Evolutionary conservation across 2,113 vertebrate genomes (phyloP).

Genomic region (Otus sunia): DNA sequence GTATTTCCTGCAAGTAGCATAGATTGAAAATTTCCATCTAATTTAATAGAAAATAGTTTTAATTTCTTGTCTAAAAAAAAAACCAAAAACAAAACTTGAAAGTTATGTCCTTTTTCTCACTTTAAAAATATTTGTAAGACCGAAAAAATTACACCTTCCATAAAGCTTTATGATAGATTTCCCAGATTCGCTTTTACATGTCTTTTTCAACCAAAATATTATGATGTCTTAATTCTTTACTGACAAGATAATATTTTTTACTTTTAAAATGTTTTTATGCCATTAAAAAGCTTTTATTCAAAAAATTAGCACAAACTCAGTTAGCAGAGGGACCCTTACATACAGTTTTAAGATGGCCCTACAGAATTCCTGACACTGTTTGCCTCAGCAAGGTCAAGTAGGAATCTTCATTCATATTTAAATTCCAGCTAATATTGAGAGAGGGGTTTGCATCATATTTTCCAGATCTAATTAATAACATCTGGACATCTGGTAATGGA

Average conservation of each 20-base stretch:
- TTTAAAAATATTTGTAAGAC: background rate
- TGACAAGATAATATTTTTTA: background rate
- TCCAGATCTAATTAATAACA: slow-evolving; percentile 55
- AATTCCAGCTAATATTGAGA: background rate
- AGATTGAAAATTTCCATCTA: background rate
- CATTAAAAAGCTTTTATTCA: background rate
- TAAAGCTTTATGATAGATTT: background rate
- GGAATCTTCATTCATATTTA: slow-evolving; percentile 29
- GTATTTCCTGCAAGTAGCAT: background rate
- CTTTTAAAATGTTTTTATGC: background rate
- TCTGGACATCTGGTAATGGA: slow-evolving; percentile 26
- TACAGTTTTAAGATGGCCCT: background rate
- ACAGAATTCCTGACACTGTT: background rate
- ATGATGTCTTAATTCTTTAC: background rate
- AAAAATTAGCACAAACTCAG: background rate
- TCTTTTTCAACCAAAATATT: background rate
- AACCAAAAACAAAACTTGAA: rapidly evolving
- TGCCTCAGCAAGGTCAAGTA: background rate
- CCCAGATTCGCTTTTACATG: background rate
- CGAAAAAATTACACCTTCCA: background rate
- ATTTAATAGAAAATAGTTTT: background rate
- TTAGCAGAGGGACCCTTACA: background rate
- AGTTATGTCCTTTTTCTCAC: background rate
- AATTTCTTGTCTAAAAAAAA: background rate
- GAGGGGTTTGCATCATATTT: background rate